Base-by-base conservation (phyloP, 2,113 vertebrate genomes). In the Cygnus buccinator region DNA sequence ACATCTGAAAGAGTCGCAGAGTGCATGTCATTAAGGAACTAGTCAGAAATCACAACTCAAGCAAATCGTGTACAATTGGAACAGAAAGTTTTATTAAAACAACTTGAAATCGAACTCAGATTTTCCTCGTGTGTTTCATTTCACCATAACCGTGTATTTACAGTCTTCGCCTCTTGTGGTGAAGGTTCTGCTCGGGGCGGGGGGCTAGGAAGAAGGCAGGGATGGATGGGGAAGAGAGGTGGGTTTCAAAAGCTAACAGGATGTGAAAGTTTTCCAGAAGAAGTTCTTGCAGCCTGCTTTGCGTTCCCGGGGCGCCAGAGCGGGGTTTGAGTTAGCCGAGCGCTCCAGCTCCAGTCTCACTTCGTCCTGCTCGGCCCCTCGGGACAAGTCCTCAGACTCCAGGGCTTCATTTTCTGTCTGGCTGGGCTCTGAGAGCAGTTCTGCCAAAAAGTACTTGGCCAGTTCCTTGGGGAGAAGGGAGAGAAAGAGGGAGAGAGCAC, bases 231-330 rank as follows among this genome's bases (percentile, higher is more conserved):
- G 74, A 92, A 84, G 43, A 80, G 55, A 75, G 44, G 63, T 74
- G 52, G 75, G 68, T 92, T 87, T 95, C 66, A 59, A 92, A 75
- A 96, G 98, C 98, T 99, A 99, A 98, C 99, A 99, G 94, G 99
- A 99, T 52, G 99, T 99, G 98, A 99, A 99, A 10, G 99, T 99
- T 98, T 99, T 99, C 99, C 99, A 99, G 98, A 99, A 99, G 99
- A 99, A 99, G 97, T 99, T 99, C 98, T 99, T 99, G 99, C 99
- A 99, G 70, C 99, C 99, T 0, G 99, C 99, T 97, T 99, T 99
- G 94, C 99, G 99, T 97, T 99, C 99, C 50, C 99, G 98, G 41
- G 99, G 99, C 8, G 98, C 98, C 93, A 99, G 97, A 66, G 99
- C 98, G 0, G 99, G 98, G 81, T 98, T 99, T 35, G 98, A 97